Evolutionary conservation across 2,797 vertebrate genomes (phyloP).

Genomic region (Cirrhinus mrigala): DNA sequence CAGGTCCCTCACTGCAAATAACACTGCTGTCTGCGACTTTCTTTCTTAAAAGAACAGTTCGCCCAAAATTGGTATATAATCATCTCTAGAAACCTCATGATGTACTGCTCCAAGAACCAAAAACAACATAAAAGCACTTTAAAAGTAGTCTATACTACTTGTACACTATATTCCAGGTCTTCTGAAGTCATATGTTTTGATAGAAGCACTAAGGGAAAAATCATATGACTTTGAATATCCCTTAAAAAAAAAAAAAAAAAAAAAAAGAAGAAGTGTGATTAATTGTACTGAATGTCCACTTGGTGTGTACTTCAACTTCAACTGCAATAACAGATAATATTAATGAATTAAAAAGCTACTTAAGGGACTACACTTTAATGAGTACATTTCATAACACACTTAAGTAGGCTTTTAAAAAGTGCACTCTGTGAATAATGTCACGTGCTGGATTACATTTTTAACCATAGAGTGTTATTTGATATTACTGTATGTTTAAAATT

Average conservation of each 20-base stretch:
- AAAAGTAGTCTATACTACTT: not conserved
- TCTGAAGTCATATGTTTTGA: not conserved
- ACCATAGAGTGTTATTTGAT: no score
- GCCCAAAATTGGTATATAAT: not conserved
- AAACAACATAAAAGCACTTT: not conserved
- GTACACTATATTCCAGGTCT: not conserved
- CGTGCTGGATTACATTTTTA: no score
- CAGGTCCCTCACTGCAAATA: not conserved
- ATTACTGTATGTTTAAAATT: no score
- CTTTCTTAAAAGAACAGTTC: not conserved
- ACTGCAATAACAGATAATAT: no score
- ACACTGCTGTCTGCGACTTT: not conserved
- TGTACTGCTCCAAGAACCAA: not conserved
- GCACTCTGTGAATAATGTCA: not conserved
- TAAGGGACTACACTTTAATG: no score
- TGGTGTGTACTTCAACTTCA: no score
- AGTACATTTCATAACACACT: no score
- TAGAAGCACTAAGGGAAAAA: not conserved
- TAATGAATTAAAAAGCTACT: no score
- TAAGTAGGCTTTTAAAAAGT: not conserved
- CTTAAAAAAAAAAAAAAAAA: not conserved
- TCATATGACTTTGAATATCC: not conserved
- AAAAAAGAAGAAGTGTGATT: not conserved
- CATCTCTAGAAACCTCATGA: not conserved
- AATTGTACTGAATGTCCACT: not conserved